phyloP scores from a whole-genome alignment of 2,888 invertebrate species.

The Selenia dentaria region DNA sequence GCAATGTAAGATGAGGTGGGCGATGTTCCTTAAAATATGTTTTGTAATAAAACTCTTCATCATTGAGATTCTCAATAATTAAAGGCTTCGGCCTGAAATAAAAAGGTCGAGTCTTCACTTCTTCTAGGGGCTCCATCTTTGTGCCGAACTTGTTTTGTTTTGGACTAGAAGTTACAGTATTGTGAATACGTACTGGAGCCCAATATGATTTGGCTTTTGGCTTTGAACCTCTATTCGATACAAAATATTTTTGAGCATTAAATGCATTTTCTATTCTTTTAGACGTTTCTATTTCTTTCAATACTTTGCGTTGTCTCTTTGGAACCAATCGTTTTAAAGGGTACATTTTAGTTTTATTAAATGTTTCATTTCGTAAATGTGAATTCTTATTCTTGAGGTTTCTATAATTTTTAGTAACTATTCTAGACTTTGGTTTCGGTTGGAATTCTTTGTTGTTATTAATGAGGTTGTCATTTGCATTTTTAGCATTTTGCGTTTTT shows the following conservation, averaged over 20 bases:
- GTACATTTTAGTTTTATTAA: slow-evolving; percentile 47
- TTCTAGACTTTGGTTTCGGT: slow-evolving; percentile 13
- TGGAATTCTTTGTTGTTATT: slow-evolving; percentile 2
- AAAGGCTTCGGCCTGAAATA: slow-evolving; percentile 40
- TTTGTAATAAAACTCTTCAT: slow-evolving; percentile 37
- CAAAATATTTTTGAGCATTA: slow-evolving; percentile 4
- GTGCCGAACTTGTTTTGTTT: slow-evolving; percentile 43
- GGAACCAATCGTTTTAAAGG: slow-evolving; percentile 39
- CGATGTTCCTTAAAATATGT: slow-evolving; percentile 35
- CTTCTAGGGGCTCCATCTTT: slow-evolving; percentile 40
- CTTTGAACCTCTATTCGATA: background rate
- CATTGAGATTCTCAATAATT: slow-evolving; percentile 33
- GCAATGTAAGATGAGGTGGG: slow-evolving; percentile 37
- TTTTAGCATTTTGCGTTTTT: background rate
- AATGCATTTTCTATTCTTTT: slow-evolving; percentile 37
- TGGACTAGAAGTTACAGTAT: slow-evolving; percentile 22
- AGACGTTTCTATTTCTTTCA: slow-evolving; percentile 42
- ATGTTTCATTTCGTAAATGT: slow-evolving; percentile 38
- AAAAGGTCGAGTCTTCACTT: background rate
- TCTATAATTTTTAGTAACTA: slow-evolving; percentile 28
- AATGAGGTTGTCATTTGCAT: background rate
- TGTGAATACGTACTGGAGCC: slow-evolving; percentile 10
- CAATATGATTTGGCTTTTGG: slow-evolving; percentile 1
- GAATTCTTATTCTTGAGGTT: slow-evolving; percentile 15
- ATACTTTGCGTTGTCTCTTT: slow-evolving; percentile 36